Conservation (phyloP, 2,797 vertebrate species). For the Dipus sagitta region DNA sequence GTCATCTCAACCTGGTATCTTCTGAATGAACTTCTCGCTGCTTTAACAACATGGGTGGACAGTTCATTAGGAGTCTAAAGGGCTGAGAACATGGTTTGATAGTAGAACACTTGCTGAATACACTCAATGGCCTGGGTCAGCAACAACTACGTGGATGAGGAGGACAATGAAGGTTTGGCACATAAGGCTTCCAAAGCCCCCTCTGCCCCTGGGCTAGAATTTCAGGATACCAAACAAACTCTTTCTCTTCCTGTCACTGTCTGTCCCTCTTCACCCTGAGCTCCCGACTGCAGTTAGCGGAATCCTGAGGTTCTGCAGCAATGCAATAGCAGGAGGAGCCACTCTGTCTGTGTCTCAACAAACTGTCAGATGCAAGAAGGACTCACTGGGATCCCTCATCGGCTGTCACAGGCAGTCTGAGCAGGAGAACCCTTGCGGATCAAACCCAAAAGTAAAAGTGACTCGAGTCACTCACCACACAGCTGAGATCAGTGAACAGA, state of each 20-base stretch:
- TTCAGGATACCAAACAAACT: neutral
- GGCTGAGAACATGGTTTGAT: neutral
- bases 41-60: neutral
- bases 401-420: neutral
- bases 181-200: neutral
- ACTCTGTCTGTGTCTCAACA: conserved; percentile 70
- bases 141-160: no score
- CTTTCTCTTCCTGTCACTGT: neutral
- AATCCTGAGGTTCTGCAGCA: conserved; percentile 9
- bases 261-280: neutral
- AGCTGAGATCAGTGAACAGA: neutral
- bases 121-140: neutral
- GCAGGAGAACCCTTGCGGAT: neutral
- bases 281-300: neutral
- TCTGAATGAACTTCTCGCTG: neutral
- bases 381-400: conserved; percentile 42
- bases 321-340: conserved; percentile 17
- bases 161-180: neutral
- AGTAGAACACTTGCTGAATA: neutral
- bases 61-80: neutral
- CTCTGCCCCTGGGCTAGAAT: neutral
- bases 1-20: neutral
- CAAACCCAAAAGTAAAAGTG: neutral
- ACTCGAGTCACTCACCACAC: neutral
- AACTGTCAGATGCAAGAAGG: conserved; percentile 38